phyloP scores from a whole-genome alignment of 2,797 vertebrate species.

The Ctenopoma kingsleyae region DNA sequence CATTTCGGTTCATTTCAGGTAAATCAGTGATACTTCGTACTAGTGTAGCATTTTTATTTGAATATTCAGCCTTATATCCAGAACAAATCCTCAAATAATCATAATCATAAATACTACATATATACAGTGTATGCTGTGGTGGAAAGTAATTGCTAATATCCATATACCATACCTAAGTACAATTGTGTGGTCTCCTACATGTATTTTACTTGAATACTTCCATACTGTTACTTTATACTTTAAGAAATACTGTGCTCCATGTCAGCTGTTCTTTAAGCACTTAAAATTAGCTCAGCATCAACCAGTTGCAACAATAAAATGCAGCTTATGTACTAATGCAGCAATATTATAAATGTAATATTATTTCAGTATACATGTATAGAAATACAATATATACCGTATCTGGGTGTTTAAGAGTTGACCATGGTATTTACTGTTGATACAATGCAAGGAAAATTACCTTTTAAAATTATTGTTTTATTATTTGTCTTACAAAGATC shows the following conservation, averaged over 20 bases:
- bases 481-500: not conserved
- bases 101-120: not conserved
- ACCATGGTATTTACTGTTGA: not conserved
- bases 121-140: not conserved
- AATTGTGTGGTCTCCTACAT: too few species aligned
- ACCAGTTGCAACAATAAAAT: too few species aligned
- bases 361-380: too few species aligned
- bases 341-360: too few species aligned
- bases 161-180: not conserved
- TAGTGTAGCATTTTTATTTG: not conserved
- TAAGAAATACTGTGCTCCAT: too few species aligned
- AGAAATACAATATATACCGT: too few species aligned
- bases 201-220: too few species aligned
- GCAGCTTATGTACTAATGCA: too few species aligned
- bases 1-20: conserved; percentile 3
- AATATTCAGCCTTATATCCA: not conserved
- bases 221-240: too few species aligned
- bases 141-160: not conserved
- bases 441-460: not conserved
- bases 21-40: not conserved
- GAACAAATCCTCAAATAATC: not conserved
- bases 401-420: too few species aligned
- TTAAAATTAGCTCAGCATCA: too few species aligned
- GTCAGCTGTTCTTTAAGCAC: too few species aligned
- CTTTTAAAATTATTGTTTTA: not conserved